Base-by-base conservation (phyloP, 2,888 invertebrate species). In the Stratiomys singularior region DNA sequence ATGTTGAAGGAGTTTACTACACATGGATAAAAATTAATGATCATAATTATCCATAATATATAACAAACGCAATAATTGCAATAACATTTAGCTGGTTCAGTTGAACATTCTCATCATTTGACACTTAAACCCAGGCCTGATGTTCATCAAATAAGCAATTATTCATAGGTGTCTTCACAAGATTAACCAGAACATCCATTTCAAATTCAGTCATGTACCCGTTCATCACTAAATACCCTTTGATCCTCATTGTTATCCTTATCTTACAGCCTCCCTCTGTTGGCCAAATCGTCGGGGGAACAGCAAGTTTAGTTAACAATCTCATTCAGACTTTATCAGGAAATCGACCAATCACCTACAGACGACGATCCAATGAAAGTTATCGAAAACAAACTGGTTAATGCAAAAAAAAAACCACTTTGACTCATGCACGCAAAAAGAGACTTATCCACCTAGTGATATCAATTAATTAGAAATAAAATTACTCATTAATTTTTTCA, bases 251-350 rank as follows among this genome's bases (percentile, higher is more conserved):
- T 9, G 3, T 56, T 56, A 9, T 15, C 30, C 52, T 44, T 44
- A 52, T 66, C 15, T 74, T 77, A 27, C 77, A 79, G 77, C 67
- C 77, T 37, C 77, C 66, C 7, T 74, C 76, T n/a, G 76, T 76
- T n/a, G 77, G 77, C 11, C 66, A 72, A 9, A 71, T 76, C 15
- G 77, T 79, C 27, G 79, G 79, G 46, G 79, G 79, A 1, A 74
- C 76, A 13, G 79, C 79, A n/a, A 77, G 67, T 47, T 71, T 76
- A 15, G 79, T 79, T 0, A 79, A 79, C 28, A 58, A 64, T 18
- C 27, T 79, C 7, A 79, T 79, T 46, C 79, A 79, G 67, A 79
- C 79, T 3, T 37, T 79, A 27, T 77, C 79, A 1, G 79, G 79
- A 58, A 77, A 79, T 67, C 77, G 77, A 18, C 77, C 79, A 18